Evolutionary conservation across 2,797 vertebrate genomes (phyloP), one percentile per base, ranked within the genome.

Genomic region (Alosa sapidissima): DNA sequence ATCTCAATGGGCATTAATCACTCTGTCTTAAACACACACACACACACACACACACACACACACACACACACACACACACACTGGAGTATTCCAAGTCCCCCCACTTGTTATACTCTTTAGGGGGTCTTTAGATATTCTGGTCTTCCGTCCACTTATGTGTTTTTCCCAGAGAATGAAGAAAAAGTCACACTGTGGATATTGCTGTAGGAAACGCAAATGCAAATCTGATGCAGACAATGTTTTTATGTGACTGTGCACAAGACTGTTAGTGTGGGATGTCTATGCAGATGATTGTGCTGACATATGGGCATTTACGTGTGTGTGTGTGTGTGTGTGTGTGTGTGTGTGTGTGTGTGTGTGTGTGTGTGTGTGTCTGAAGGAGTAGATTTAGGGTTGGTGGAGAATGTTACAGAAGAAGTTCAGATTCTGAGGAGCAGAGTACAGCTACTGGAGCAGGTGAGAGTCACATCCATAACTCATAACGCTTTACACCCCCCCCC

Each of bases 361-460:
- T 86, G 55, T 36, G 62, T 68, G 65, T 52, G 55, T 41, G 24
- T 75, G 68, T 45, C 11, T 85, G 14, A 58, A 84, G 75, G 52
- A 48, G 84, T 75, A 14, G 33, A 75, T 75, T 85, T 91, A 85
- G 93, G 91, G 41, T 48, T 28, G 87, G 89, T 88, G 85, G 88
- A 94, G 78, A 92, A 93, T 1, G 91, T 96, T 89, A 94, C 95
- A 14, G 96, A 97, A 85, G 97, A 99, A 87, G 92, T 99, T 19
- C 88, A 92, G 84, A 96, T 92, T 52, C 93, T 99, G 83, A 96
- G 89, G 92, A 92, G 91, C 84, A 93, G 97, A 93, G 95, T 99
- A 5, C 96, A 97, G 62, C 89, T 96, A 0, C 93, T 99, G 86
- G 98, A 99, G 91, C 96, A 98, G 96, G 98, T 97, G 93, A 88